Evolutionary conservation across 2,888 invertebrate genomes (phyloP).

Genomic region (Frankliniella fusca): DNA sequence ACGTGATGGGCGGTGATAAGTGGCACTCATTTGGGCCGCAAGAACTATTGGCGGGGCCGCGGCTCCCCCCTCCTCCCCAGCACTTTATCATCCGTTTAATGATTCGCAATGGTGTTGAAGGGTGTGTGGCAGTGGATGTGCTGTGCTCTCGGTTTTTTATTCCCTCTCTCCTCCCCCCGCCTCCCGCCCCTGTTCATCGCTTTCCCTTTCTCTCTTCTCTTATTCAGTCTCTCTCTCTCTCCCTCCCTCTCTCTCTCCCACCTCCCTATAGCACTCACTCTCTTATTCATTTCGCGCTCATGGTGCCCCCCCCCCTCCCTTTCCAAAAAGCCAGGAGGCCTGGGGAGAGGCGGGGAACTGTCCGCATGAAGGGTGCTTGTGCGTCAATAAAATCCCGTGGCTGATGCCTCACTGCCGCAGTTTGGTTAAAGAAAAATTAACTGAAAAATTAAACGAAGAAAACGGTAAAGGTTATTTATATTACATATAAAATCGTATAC

Average conservation of each 20-base stretch:
- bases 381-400: too few relatives aligned
- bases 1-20: neutral
- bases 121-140: slow-evolving; percentile 19
- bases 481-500: too few relatives aligned
- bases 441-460: too few relatives aligned
- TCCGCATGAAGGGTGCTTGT: too few relatives aligned
- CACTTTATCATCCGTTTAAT: slow-evolving; percentile 20
- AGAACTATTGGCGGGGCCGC: slow-evolving; percentile 9
- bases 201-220: neutral
- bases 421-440: too few relatives aligned
- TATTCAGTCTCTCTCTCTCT: neutral
- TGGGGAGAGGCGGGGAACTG: too few relatives aligned
- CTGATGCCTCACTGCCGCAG: too few relatives aligned
- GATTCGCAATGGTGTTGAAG: slow-evolving; percentile 26
- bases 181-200: neutral
- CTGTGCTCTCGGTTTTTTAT: neutral
- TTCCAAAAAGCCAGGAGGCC: neutral
- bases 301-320: neutral
- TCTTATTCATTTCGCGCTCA: neutral
- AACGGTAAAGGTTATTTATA: too few relatives aligned
- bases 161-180: neutral
- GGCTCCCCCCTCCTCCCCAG: neutral
- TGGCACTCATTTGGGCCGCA: neutral
- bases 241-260: neutral
- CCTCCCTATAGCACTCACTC: neutral